Evolutionary conservation across 2,113 vertebrate species (phyloP).

Genomic region (Melozone crissalis): DNA sequence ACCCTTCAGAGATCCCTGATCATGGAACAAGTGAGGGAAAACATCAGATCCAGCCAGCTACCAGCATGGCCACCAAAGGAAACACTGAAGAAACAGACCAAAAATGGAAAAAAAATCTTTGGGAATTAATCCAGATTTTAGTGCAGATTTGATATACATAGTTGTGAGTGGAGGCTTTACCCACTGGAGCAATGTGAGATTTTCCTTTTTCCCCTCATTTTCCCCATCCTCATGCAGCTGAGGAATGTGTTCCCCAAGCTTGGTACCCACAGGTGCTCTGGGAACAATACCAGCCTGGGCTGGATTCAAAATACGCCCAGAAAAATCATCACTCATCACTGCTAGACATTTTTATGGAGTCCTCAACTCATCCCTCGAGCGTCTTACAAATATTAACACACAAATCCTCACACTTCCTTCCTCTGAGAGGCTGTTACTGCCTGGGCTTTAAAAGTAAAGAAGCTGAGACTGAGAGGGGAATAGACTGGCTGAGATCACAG

Average conservation of each 20-base stretch:
- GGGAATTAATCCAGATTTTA: neutral
- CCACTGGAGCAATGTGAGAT: neutral
- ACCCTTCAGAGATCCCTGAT: neutral
- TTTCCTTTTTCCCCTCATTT: neutral
- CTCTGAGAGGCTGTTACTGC: constrained; percentile 30
- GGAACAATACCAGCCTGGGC: neutral
- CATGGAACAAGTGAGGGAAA: neutral
- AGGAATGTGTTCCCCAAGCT: neutral
- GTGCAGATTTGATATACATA: neutral
- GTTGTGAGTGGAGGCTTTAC: neutral
- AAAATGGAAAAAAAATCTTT: neutral
- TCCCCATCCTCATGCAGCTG: neutral
- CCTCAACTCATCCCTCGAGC: neutral
- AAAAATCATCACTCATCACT: neutral
- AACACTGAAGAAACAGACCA: neutral
- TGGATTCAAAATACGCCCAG: constrained; percentile 2
- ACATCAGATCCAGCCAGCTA: neutral
- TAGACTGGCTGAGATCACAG: neutral
- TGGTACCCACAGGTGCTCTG: neutral
- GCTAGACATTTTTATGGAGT: constrained; percentile 31
- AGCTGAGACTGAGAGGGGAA: neutral
- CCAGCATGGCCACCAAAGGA: constrained; percentile 1
- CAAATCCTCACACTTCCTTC: constrained; percentile 4
- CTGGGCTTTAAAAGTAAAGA: constrained; percentile 13
- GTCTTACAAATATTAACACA: constrained; percentile 17